Percentiles rank a stretch among this genome's conserved stretches.
These are phyloP conservation scores for Parnassius mnemosyne DNA, from an alignment of 2,888 invertebrate genomes.

Conservation along the genomic window DNA sequence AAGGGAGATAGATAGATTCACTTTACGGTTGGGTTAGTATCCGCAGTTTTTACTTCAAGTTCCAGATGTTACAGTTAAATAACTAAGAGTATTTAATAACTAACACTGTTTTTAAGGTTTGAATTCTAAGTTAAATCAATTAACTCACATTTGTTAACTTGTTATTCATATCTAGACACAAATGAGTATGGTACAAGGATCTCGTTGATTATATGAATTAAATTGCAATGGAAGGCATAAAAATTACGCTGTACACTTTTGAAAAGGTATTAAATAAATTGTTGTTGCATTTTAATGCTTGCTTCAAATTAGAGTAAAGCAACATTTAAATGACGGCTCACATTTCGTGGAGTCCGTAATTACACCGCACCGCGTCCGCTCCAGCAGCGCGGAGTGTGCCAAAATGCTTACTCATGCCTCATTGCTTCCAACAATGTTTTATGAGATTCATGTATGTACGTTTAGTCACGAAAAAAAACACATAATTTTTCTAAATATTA, in stretches of 20 bases:
- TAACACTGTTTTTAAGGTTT: no score
- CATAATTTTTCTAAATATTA: no score
- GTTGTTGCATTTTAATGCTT: slow-evolving; percentile 43
- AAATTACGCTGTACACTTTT: slow-evolving; percentile 7
- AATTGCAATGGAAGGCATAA: slow-evolving; percentile 5
- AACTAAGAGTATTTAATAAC: no score
- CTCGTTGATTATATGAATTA: slow-evolving; percentile 3
- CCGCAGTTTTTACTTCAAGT: no score
- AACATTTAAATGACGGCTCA: slow-evolving; percentile 76
- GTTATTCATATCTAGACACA: no score
- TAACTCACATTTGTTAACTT: no score
- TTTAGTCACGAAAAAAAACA: no score
- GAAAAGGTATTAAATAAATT: slow-evolving; percentile 19
- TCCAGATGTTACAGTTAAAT: no score
- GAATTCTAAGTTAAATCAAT: no score
- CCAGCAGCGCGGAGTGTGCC: slow-evolving; percentile 9
- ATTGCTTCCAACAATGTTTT: slow-evolving; percentile 13
- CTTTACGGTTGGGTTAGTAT: no score
- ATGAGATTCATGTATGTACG: slow-evolving; percentile 7
- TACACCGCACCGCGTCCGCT: slow-evolving; percentile 14
- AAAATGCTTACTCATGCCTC: slow-evolving; percentile 17
- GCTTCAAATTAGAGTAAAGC: slow-evolving; percentile 73
- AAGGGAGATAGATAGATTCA: no score
- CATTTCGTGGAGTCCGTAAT: slow-evolving; percentile 54
- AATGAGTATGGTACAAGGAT: no score